Conservation (phyloP, 2,888 invertebrate genomes). For the Noctua janthina region DNA sequence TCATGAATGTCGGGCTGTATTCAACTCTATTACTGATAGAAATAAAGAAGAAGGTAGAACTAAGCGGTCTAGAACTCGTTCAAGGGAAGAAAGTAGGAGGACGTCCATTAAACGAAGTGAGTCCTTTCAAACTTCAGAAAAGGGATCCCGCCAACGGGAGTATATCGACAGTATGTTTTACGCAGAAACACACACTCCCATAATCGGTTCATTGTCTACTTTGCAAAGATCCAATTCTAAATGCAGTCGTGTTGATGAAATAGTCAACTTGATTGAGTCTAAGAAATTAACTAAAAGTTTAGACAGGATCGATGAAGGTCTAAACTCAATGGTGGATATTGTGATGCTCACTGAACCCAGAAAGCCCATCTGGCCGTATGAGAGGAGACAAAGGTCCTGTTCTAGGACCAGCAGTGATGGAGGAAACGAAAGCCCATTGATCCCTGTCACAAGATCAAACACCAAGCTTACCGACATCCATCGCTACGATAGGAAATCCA, state of each 20-base stretch:
- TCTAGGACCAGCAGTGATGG: conserved; percentile 85
- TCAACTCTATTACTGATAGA: conserved; percentile 90
- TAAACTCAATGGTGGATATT: conserved; percentile 93
- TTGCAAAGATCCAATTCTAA: conserved; percentile 80
- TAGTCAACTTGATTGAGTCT: conserved; percentile 90
- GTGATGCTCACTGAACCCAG: conserved; percentile 91
- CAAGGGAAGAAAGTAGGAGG: conserved; percentile 82
- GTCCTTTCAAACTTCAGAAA: conserved; percentile 87
- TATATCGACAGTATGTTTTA: conserved; percentile 91
- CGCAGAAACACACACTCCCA: conserved; percentile 86
- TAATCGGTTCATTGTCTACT: conserved; percentile 68
- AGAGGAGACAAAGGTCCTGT: conserved; percentile 83
- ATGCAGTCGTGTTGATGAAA: conserved; percentile 86
- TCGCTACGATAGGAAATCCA: conserved; percentile 79
- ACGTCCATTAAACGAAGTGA: conserved; percentile 86
- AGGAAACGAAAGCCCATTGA: conserved; percentile 82
- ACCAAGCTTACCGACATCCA: conserved; percentile 73
- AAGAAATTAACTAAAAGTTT: conserved; percentile 93
- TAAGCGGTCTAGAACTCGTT: conserved; percentile 82
- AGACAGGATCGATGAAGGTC: conserved; percentile 94
- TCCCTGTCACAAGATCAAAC: conserved; percentile 81
- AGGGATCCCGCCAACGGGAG: conserved; percentile 85
- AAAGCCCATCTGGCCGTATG: conserved; percentile 84
- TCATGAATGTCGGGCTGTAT: conserved; percentile 89
- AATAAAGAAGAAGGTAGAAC: conserved; percentile 80